Conservation (phyloP, 2,797 vertebrate genomes). For the Rhodeus uyekii region DNA sequence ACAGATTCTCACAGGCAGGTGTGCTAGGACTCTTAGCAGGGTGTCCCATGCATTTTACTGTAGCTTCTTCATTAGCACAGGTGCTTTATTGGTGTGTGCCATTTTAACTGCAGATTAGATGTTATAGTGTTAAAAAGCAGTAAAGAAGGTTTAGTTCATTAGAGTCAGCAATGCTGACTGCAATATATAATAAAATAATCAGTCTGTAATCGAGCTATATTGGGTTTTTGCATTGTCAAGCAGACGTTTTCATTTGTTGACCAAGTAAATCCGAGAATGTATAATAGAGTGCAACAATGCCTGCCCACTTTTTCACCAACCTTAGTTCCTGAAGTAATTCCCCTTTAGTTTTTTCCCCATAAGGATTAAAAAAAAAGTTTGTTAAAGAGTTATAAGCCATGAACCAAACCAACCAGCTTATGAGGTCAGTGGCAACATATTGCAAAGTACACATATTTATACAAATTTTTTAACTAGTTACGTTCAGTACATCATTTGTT, state of each 20-base stretch:
- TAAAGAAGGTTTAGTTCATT: background rate
- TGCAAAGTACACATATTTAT: background rate
- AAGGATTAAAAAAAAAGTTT: background rate
- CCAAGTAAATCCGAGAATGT: background rate
- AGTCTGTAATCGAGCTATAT: background rate
- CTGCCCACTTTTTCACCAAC: background rate
- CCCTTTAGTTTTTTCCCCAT: background rate
- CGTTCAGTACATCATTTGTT: background rate
- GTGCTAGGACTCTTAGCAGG: conserved; percentile 31
- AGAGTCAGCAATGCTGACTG: background rate
- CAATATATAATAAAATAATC: background rate
- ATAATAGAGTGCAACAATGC: background rate
- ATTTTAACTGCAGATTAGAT: background rate
- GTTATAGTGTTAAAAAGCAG: background rate
- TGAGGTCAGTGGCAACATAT: background rate
- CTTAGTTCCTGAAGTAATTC: background rate
- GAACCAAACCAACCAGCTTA: background rate
- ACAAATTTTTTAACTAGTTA: background rate
- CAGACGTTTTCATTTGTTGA: background rate
- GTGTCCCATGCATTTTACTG: background rate
- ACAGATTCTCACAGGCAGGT: conserved; percentile 56
- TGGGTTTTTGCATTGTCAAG: background rate
- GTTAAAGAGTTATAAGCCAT: background rate
- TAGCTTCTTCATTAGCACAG: background rate
- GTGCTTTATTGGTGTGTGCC: background rate